phyloP scores from a whole-genome alignment of 2,113 vertebrate genomes.

The Malurus cyaneus region DNA sequence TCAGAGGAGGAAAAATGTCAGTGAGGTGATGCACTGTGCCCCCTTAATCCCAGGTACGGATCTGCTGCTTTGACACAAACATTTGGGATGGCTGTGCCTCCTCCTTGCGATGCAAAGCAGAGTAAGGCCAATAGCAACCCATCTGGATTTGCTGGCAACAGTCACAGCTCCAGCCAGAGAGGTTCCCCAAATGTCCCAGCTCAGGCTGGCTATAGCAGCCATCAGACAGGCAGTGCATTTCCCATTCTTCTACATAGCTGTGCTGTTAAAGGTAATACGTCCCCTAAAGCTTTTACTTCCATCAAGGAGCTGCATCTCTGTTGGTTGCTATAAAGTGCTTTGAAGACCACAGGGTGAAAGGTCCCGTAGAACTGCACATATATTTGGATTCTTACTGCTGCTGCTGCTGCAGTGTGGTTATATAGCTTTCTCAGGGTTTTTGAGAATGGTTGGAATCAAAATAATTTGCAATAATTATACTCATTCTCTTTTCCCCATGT shows the following conservation, averaged over 20 bases:
- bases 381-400: neutral
- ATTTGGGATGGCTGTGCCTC: neutral
- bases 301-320: neutral
- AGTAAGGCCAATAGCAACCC: neutral
- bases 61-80: neutral
- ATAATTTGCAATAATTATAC: neutral
- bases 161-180: neutral
- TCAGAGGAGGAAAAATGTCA: neutral
- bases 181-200: neutral
- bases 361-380: neutral
- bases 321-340: neutral
- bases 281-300: neutral
- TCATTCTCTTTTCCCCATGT: neutral
- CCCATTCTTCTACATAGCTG: neutral
- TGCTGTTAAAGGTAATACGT: neutral
- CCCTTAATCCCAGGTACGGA: neutral
- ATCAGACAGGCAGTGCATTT: neutral
- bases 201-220: neutral
- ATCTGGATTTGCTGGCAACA: neutral
- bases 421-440: neutral
- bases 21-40: neutral
- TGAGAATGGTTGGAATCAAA: neutral
- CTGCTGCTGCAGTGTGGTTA: neutral
- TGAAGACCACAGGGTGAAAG: neutral
- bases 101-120: neutral